Evolutionary conservation across 2,113 vertebrate genomes (phyloP).

Genomic region (Dasyornis broadbenti): DNA sequence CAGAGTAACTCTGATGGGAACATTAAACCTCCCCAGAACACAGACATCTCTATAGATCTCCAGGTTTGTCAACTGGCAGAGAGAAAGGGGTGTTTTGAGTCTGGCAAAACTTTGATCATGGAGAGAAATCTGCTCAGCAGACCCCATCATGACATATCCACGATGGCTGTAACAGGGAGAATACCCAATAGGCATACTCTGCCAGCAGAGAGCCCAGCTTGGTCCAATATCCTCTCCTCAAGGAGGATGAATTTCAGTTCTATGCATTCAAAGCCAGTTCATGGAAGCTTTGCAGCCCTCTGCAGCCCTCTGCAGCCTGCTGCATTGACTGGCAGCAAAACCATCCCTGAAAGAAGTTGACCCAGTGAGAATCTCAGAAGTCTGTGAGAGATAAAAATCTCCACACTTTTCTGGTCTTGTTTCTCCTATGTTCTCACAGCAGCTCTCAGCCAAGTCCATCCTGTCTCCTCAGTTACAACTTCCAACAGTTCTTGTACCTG

Average conservation of each 20-base stretch:
- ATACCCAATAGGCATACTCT: not conserved
- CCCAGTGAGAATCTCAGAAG: not conserved
- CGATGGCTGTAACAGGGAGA: not conserved
- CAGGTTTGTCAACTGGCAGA: not conserved
- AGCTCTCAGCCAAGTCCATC: not conserved
- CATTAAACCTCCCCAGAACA: not conserved
- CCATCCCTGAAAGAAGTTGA: not conserved
- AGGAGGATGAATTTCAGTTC: not conserved
- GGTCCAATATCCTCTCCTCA: no score
- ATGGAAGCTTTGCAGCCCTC: not conserved
- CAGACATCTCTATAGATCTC: not conserved
- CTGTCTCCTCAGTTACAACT: not conserved
- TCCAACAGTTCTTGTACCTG: not conserved
- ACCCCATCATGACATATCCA: fast-evolving
- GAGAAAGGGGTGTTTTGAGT: not conserved
- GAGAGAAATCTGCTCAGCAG: not conserved
- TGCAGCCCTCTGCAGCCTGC: not conserved
- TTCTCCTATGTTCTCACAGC: not conserved
- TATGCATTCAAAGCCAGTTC: not conserved
- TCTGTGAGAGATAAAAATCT: not conserved
- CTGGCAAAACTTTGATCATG: not conserved
- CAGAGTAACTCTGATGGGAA: not conserved
- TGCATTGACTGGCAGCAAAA: not conserved
- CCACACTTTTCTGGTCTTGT: not conserved
- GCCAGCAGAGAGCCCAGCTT: not conserved